phyloP scores from a whole-genome alignment of 2,888 invertebrate genomes.

The Dryadula phaetusa region DNA sequence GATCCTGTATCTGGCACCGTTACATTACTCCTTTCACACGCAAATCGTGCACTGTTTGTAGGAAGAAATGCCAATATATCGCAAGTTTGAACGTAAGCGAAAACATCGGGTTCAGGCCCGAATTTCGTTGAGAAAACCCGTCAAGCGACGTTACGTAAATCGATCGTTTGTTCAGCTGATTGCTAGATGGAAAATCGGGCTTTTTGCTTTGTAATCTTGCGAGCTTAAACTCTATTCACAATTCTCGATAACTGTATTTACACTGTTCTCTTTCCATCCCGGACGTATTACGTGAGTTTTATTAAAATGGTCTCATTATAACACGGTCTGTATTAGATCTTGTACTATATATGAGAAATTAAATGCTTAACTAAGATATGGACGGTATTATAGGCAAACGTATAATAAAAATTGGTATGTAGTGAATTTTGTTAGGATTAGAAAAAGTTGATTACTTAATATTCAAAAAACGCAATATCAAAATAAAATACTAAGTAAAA shows the following conservation, averaged over 20 bases:
- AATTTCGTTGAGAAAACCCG: slow-evolving; percentile 60
- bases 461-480: neutral
- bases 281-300: slow-evolving; percentile 25
- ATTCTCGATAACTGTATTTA: slow-evolving; percentile 34
- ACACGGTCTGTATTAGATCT: neutral
- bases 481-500: too few species aligned
- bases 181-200: slow-evolving; percentile 69
- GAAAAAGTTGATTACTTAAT: neutral
- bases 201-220: slow-evolving; percentile 66
- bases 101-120: slow-evolving; percentile 58
- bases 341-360: neutral
- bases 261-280: slow-evolving; percentile 27
- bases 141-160: slow-evolving; percentile 70
- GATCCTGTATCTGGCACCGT: slow-evolving; percentile 69
- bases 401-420: too few species aligned
- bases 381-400: neutral
- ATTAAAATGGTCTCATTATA: slow-evolving; percentile 23
- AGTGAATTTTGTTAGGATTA: too few species aligned
- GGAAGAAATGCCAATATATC: slow-evolving; percentile 66
- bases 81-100: slow-evolving; percentile 63
- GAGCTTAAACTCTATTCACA: slow-evolving; percentile 47
- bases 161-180: slow-evolving; percentile 76
- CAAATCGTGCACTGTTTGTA: slow-evolving; percentile 67
- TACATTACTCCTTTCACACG: slow-evolving; percentile 72
- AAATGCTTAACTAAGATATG: neutral